Evolutionary conservation across 2,888 invertebrate genomes (phyloP), one percentile per base, ranked within the genome.

Genomic region (Podotricha telesiphe): DNA sequence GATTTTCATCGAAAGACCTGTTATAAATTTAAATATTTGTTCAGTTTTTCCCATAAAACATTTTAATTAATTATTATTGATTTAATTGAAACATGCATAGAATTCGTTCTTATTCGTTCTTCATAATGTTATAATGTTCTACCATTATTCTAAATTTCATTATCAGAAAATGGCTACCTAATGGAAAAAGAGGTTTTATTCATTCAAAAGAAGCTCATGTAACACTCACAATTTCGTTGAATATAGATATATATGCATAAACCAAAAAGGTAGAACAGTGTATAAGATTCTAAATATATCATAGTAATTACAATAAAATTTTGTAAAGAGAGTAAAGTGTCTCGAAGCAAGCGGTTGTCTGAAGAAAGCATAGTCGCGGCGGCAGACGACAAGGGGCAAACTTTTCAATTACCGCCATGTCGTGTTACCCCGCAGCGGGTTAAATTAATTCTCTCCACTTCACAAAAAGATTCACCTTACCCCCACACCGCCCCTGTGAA

Each of bases 341-440:
- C 83, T 81, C 80, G 77, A 82, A 85, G 81, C 80, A 79, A 76
- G 82, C 81, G 83, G 84, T 72, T 70, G 75, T 63, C 59, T 64
- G 74, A 80, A 82, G 82, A 83, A 79, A 75, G 79, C 78, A 82
- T 79, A 80, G 82, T 78, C 75, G 79, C 78, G 82, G 79, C 80
- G 82, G 78, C 84, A 82, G 86, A 86, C 89, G 87, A 90, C 88
- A 86, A 87, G 91, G 93, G 94, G 93, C 90, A 86, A 93, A 93
- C 93, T 93, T 93, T 92, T 91, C 92, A 93, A 93, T 93, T 93
- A 93, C 91, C 86, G 87, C 86, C 83, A 85, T 89, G 92, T 89
- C 93, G 91, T 91, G 92, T 90, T 88, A 91, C 93, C 93, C 93
- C 91, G 92, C 93, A 93, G 92, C 92, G 91, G 92, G 93, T 93